These are phyloP conservation scores for Corvus cornix DNA, from an alignment of 2,113 vertebrate species.

Conservation along the genomic window DNA sequence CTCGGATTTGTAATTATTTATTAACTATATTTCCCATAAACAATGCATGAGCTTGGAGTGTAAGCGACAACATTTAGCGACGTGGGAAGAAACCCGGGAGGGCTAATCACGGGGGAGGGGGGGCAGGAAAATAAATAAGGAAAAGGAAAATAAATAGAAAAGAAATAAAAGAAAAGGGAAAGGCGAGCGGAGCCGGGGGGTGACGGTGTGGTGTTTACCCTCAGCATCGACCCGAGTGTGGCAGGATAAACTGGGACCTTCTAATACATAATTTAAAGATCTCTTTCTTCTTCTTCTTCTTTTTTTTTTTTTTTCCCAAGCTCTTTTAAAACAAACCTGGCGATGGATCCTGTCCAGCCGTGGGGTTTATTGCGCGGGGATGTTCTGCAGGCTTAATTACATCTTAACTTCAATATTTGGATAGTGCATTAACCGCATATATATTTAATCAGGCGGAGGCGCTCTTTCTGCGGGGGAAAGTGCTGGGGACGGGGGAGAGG, in stretches of 20 bases:
- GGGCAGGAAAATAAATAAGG: neutral
- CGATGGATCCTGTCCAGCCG: neutral
- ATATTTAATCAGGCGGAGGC: constrained; percentile 16
- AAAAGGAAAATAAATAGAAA: neutral
- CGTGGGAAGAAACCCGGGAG: neutral
- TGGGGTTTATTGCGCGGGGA: neutral
- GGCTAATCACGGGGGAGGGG: neutral
- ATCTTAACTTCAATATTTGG: constrained; percentile 8
- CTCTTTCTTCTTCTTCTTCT: neutral
- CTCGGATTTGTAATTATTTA: constrained; percentile 42
- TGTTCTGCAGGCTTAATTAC: neutral
- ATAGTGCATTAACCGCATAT: neutral
- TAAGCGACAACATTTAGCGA: constrained; percentile 47
- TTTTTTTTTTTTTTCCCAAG: neutral
- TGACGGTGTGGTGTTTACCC: neutral
- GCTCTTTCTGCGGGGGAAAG: neutral
- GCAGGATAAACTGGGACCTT: neutral
- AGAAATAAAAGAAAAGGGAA: neutral
- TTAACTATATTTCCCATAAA: constrained; percentile 38
- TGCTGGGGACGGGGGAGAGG: neutral
- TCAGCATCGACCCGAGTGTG: neutral
- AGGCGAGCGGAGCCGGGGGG: neutral
- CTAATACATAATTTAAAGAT: neutral
- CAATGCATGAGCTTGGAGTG: constrained; percentile 24
- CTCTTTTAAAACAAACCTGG: neutral